Evolutionary conservation across 2,113 vertebrate genomes (phyloP).

Genomic region (Acrocephalus arundinaceus): DNA sequence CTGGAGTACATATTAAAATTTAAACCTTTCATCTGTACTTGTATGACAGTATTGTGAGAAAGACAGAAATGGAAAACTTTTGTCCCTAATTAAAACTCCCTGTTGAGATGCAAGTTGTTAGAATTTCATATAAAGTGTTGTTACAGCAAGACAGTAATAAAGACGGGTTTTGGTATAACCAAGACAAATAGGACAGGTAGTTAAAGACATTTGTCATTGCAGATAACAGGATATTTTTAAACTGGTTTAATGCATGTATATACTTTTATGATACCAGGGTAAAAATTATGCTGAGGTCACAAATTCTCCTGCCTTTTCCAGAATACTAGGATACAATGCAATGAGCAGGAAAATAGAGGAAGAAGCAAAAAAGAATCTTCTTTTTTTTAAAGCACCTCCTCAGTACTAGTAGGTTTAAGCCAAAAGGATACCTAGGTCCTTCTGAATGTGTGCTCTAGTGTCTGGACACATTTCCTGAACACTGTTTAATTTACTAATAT

Average conservation of each 20-base stretch:
- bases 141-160: conserved; percentile 18
- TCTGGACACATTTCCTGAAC: background rate
- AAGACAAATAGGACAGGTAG: background rate
- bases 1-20: conserved; percentile 22
- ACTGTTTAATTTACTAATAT: background rate
- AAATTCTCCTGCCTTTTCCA: background rate
- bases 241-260: background rate
- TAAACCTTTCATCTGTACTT: conserved; percentile 34
- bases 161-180: conserved; percentile 2
- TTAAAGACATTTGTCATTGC: background rate
- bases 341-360: background rate
- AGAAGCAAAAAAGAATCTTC: background rate
- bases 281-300: background rate
- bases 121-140: background rate
- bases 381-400: background rate
- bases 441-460: background rate
- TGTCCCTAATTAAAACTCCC: conserved; percentile 36
- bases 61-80: conserved; percentile 12
- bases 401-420: background rate
- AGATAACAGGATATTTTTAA: background rate
- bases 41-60: background rate
- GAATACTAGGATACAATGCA: background rate
- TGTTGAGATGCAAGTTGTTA: background rate
- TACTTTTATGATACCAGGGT: background rate
- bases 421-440: background rate